phyloP scores from a whole-genome alignment of 2,113 vertebrate species.

The Lethenteron reissneri region DNA sequence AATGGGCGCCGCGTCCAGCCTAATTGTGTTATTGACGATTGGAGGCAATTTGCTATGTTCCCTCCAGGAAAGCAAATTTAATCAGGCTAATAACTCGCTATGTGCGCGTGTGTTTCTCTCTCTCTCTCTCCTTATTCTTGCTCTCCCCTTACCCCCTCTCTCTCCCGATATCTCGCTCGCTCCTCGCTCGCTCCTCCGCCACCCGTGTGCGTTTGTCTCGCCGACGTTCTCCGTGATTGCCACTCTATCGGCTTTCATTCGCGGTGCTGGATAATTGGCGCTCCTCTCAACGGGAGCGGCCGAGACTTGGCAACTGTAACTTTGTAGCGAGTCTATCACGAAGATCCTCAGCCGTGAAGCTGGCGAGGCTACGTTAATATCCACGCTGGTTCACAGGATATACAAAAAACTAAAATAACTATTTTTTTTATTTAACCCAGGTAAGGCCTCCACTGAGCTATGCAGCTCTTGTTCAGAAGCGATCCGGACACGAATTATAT shows the following conservation, averaged over 20 bases:
- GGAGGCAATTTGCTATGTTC: conserved; percentile 5
- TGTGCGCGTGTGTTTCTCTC: neutral
- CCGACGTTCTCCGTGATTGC: neutral
- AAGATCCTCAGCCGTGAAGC: too few species aligned
- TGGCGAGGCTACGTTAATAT: too few species aligned
- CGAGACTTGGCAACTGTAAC: neutral
- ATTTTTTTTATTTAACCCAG: too few species aligned
- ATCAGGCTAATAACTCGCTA: conserved; percentile 6
- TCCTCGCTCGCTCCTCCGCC: neutral
- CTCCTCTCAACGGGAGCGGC: neutral
- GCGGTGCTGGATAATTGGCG: neutral
- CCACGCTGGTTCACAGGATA: too few species aligned
- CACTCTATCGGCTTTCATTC: neutral
- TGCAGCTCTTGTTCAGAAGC: too few species aligned
- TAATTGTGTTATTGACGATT: conserved; percentile 6
- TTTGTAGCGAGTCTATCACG: neutral
- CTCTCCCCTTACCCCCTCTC: neutral
- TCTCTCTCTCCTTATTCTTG: neutral
- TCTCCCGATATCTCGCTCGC: neutral
- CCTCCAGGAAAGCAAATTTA: conserved; percentile 6
- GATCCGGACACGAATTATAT: too few species aligned
- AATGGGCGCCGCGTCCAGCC: conserved; percentile 4
- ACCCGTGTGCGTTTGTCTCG: neutral
- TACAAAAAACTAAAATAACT: too few species aligned
- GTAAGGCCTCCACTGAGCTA: too few species aligned